phyloP scores from a whole-genome alignment of 2,797 vertebrate species.

The Gila robusta region DNA sequence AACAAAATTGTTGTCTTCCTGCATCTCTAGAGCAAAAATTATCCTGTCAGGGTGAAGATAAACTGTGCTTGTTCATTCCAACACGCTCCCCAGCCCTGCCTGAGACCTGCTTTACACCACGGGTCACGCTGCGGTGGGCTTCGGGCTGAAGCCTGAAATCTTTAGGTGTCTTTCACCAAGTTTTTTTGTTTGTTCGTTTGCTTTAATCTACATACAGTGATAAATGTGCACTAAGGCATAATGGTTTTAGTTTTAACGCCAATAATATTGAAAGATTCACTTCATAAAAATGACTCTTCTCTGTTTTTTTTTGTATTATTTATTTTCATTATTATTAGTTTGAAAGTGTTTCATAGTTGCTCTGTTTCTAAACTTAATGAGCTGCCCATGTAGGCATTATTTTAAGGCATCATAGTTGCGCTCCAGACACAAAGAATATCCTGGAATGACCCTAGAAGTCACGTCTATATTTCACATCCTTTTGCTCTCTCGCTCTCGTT shows the following conservation, averaged over 20 bases:
- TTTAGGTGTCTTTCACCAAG: neutral
- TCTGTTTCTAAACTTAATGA: neutral
- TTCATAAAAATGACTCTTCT: neutral
- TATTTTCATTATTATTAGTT: neutral
- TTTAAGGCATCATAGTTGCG: neutral
- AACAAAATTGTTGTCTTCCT: conserved; percentile 96
- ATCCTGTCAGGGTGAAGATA: conserved; percentile 81
- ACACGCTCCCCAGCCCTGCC: conserved; percentile 65
- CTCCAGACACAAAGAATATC: neutral
- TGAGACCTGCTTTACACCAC: conserved; percentile 29
- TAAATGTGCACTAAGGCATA: neutral
- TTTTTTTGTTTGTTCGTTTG: neutral
- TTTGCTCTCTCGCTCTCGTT: neutral
- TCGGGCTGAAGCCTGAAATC: neutral
- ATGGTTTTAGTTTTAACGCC: neutral
- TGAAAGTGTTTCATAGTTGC: neutral
- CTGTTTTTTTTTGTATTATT: neutral
- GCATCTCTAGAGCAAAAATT: conserved; percentile 85
- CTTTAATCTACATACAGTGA: neutral
- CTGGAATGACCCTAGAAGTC: neutral
- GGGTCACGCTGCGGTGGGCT: neutral
- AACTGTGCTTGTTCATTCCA: conserved; percentile 80
- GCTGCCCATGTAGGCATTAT: neutral
- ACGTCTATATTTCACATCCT: neutral
- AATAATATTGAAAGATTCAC: neutral